Base-by-base conservation (phyloP, 2,888 invertebrate genomes). In the Amphipyra tragopoginis region DNA sequence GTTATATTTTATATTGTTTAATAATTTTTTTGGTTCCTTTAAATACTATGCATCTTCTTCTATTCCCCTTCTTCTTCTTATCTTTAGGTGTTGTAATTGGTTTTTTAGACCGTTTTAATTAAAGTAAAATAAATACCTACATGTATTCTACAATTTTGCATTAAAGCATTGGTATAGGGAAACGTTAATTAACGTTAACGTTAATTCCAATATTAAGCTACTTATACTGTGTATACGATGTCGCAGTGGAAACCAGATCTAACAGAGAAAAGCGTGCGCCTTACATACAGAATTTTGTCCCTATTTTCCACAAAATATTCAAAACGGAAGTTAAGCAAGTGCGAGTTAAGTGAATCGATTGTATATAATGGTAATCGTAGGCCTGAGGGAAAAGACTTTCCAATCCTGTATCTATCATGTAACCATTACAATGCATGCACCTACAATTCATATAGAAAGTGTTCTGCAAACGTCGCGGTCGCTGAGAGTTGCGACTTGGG, bases 391-490 rank as follows among this genome's bases (percentile, higher is more conserved):
- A 82, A 75, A 85, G 80, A 90, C 92, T 92, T 93, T 92, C 92
- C 87, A 86, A 86, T 84, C 82, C 84, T 77, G 86, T 87, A 86
- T 84, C 88, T 88, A 90, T 88, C 90, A 84, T 88, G 88, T 88
- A 88, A 82, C 86, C 65, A 89, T 87, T 90, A 93, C 93, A 93
- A 93, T 93, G 91, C 92, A 91, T 93, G 92, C 91, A 87, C 90
- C 90, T 88, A 90, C 92, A 89, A 92, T 92, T 90, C 90, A 90
- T 91, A 87, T 93, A 93, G 93, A 93, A 93, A 93, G 93, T 92
- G 90, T 88, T 81, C 80, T 84, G 84, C 82, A 79, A 80, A 73
- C 74, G 75, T 72, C 65, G 60, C 63, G 56, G 65, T 77, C 59
- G 75, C 85, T 14, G 44, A 15, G 36, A 74, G 42, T 69, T 7